A percentile compares a stretch with the other conserved stretches of the same genome.
Conservation (phyloP, 2,113 vertebrate genomes). For the Orientallactaga bullata region DNA sequence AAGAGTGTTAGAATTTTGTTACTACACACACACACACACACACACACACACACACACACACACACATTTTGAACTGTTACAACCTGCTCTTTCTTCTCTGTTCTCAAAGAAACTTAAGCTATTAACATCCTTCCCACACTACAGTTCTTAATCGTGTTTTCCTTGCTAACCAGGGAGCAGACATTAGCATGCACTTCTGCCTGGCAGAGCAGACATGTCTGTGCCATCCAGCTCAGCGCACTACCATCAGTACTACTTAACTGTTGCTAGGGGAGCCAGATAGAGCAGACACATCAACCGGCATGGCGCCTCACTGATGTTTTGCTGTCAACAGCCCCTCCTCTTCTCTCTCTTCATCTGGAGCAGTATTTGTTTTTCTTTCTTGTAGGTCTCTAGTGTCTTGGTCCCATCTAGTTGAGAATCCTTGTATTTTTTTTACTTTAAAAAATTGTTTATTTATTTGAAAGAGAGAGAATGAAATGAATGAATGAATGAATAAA, state of each 20-base stretch:
- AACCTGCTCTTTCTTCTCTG: slow-evolving; percentile 11
- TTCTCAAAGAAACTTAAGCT: slow-evolving; percentile 7
- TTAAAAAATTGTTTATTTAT: no score
- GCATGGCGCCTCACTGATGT: not conserved
- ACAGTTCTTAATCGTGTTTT: not conserved
- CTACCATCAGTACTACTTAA: not conserved
- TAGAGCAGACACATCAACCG: slow-evolving; percentile 13
- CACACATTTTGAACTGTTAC: not conserved
- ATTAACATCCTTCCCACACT: not conserved
- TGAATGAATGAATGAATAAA: no score
- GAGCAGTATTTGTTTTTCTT: not conserved
- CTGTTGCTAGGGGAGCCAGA: slow-evolving; percentile 37
- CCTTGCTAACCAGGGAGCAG: not conserved
- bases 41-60: not conserved
- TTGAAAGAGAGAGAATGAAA: no score
- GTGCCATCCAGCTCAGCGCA: not conserved
- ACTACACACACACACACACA: not conserved
- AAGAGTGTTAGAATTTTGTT: slow-evolving; percentile 23
- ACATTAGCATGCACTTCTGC: not conserved
- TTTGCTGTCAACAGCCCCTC: not conserved
- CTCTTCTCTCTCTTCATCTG: not conserved
- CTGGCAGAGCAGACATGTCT: not conserved
- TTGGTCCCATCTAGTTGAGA: not conserved
- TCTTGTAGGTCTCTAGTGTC: not conserved
- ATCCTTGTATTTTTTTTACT: no score